phyloP scores from a whole-genome alignment of 2,888 invertebrate genomes.

The Papilio demoleus region DNA sequence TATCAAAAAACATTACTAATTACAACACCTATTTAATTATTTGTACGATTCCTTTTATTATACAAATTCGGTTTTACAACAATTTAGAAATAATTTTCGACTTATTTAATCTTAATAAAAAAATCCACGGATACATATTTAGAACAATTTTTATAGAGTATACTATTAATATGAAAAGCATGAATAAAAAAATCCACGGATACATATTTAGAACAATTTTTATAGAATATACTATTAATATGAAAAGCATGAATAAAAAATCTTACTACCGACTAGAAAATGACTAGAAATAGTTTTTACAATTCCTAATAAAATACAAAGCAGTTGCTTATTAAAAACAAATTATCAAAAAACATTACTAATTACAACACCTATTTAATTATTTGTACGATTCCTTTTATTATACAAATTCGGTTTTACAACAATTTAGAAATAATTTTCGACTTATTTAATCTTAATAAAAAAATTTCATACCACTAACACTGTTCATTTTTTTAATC shows the following conservation, averaged over 20 bases:
- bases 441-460: background rate
- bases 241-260: background rate
- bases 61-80: too few relatives aligned
- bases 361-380: background rate
- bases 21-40: too few relatives aligned
- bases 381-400: background rate
- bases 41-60: too few relatives aligned
- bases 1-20: too few relatives aligned
- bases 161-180: too few relatives aligned
- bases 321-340: conserved; percentile 2
- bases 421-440: background rate
- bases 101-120: too few relatives aligned
- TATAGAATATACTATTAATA: too few relatives aligned
- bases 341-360: background rate
- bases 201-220: background rate
- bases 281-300: conserved; percentile 9
- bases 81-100: too few relatives aligned
- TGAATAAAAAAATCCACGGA: background rate
- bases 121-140: too few relatives aligned
- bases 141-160: too few relatives aligned
- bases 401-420: conserved; percentile 9
- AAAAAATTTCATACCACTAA: background rate
- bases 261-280: background rate
- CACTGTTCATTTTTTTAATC: background rate
- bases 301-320: conserved; percentile 1